Evolutionary conservation across 1,140 invertebrate species (phyloP).

Genomic region (Tetragonula clypearis): DNA sequence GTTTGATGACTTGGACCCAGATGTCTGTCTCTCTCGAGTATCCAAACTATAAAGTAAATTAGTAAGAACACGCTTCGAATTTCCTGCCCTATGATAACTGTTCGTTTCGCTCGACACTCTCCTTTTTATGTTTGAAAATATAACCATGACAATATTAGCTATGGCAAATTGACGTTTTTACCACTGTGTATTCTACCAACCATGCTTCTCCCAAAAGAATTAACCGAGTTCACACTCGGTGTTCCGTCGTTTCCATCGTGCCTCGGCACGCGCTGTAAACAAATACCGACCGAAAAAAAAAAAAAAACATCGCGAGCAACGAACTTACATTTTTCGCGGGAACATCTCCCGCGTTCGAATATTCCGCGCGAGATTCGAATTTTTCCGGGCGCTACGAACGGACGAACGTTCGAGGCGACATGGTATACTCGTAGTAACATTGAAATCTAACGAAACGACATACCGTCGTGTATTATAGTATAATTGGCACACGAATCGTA

Average conservation of each 20-base stretch:
- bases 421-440: neutral
- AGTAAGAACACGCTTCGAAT: slow-evolving; percentile 14
- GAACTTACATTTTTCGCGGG: neutral
- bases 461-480: neutral
- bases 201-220: too few species aligned
- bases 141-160: slow-evolving; percentile 14
- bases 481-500: neutral
- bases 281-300: neutral
- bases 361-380: neutral
- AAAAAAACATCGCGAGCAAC: neutral
- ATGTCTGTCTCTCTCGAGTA: neutral
- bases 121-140: slow-evolving; percentile 9
- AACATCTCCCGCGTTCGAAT: neutral
- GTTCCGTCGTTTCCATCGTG: neutral
- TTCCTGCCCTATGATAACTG: neutral
- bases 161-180: slow-evolving; percentile 1
- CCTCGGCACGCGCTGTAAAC: neutral
- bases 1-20: slow-evolving; percentile 5
- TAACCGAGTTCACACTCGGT: too few species aligned
- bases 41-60: slow-evolving; percentile 3
- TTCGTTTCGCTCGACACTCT: neutral
- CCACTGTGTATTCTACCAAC: neutral
- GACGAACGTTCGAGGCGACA: neutral
- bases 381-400: neutral
- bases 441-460: neutral